Conservation (phyloP, 2,797 vertebrate species). For the Melanogrammus aeglefinus region DNA sequence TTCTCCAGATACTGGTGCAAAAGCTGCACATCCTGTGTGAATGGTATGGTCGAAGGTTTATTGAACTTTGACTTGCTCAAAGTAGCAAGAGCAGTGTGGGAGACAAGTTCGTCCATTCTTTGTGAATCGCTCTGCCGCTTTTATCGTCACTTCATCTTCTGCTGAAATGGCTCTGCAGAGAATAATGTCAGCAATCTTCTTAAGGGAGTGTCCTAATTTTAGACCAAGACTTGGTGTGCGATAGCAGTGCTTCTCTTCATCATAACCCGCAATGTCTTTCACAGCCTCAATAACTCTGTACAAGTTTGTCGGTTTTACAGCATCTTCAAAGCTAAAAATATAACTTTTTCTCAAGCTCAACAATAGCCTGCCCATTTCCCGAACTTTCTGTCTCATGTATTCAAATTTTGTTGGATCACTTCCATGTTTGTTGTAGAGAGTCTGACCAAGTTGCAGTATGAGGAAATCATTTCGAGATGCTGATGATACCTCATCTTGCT, state of each 20-base stretch:
- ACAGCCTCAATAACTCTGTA: neutral
- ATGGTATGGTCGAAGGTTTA: constrained; percentile 16
- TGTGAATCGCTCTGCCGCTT: constrained; percentile 31
- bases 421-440: constrained; percentile 15
- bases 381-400: constrained; percentile 1
- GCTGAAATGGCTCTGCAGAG: constrained; percentile 26
- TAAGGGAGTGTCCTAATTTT: neutral
- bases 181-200: constrained; percentile 28
- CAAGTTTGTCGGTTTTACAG: neutral
- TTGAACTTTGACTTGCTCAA: neutral
- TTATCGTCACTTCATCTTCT: neutral
- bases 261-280: neutral
- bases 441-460: constrained; percentile 45
- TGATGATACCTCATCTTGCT: constrained; percentile 34
- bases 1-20: constrained; percentile 30
- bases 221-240: neutral
- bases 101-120: constrained; percentile 29
- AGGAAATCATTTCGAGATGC: constrained; percentile 34
- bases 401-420: neutral
- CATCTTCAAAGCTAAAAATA: neutral
- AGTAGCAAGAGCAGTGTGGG: neutral
- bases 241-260: neutral
- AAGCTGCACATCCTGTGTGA: constrained; percentile 45
- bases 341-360: neutral
- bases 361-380: neutral